phyloP scores from a whole-genome alignment of 2,888 invertebrate genomes.

The Lapara coniferarum region DNA sequence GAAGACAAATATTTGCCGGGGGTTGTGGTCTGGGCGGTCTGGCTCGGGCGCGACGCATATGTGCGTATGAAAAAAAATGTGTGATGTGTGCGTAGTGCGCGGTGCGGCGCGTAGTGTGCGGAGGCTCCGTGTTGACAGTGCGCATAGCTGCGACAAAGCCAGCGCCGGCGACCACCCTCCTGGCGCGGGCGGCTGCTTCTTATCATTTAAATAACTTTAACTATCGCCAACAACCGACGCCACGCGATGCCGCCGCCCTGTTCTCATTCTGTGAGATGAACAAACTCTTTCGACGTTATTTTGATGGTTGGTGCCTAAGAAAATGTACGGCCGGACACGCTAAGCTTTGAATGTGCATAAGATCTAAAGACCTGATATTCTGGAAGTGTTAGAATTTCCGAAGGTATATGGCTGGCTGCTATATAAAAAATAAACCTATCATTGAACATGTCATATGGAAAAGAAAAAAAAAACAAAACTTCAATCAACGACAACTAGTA shows the following conservation, averaged over 20 bases:
- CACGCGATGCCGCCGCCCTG: slow-evolving; percentile 5
- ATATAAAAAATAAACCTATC: no score
- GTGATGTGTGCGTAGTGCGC: slow-evolving; percentile 64
- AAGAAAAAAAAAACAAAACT: no score
- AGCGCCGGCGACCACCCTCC: slow-evolving; percentile 66
- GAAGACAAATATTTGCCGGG: slow-evolving; percentile 78
- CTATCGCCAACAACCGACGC: slow-evolving; percentile 36
- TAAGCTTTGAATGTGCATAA: no score
- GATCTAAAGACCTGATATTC: no score
- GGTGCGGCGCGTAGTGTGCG: slow-evolving; percentile 66
- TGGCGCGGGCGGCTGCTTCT: slow-evolving; percentile 39
- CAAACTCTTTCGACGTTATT: slow-evolving; percentile 15
- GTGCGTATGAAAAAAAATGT: slow-evolving; percentile 74
- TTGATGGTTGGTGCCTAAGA: background rate
- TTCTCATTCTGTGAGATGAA: slow-evolving; percentile 18
- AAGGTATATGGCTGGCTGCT: no score
- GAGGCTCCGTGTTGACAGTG: slow-evolving; percentile 75
- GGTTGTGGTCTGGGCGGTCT: slow-evolving; percentile 73
- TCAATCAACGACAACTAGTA: no score
- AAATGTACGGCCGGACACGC: background rate
- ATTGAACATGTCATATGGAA: no score
- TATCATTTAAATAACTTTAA: slow-evolving; percentile 54
- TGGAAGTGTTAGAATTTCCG: no score
- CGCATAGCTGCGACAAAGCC: slow-evolving; percentile 75
- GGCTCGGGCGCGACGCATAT: slow-evolving; percentile 61